Base-by-base conservation (phyloP, 2,888 invertebrate genomes). In the Lymantria dispar region DNA sequence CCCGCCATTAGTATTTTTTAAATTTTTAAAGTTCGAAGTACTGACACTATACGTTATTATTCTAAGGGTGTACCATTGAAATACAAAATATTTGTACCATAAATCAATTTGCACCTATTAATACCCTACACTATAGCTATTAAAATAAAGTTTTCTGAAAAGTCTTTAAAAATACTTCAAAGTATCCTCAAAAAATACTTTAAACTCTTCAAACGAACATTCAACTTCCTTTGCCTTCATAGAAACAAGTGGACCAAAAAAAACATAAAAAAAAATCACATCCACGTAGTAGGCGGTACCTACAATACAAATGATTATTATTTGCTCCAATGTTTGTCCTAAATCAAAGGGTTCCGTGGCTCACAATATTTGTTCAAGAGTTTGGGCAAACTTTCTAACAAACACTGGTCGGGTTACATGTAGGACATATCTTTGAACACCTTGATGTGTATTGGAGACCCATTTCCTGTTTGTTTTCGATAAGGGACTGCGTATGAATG, bases 381-480 rank as follows among this genome's bases (percentile, higher is more conserved):
- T 75, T 72, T 74, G 67, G 54, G 52, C 72, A 62, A 68, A 72
- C 64, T 64, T 68, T 68, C 67, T 60, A 48, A 52, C 73, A 75
- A 76, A 76, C 64, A 76, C 71, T 72, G 65, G 66, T 46, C 45
- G 31, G 43, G 46, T 59, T 61, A 65, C 70, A 64, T 74, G 68
- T 74, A 62, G 59, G 58, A 74, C 74, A 74, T 68, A 62, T 62
- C 62, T 60, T 66, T 59, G 61, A 61, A 74, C 73, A 72, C 70
- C 69, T 69, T 58, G 47, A 50, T 50, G 47, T 48, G 53, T 64
- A 60, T 64, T 68, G 62, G 62, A 70, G 68, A 64, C 69, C 69
- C 64, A 76, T 78, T 76, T 78, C 78, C 78, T 78, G 78, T 78
- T 76, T 74, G 71, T 53, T 46, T 59, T 59, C 74, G 78, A 78